Evolutionary conservation across 2,797 vertebrate species (phyloP), one percentile per base, ranked within the genome.

Genomic region (Numenius phaeopus): DNA sequence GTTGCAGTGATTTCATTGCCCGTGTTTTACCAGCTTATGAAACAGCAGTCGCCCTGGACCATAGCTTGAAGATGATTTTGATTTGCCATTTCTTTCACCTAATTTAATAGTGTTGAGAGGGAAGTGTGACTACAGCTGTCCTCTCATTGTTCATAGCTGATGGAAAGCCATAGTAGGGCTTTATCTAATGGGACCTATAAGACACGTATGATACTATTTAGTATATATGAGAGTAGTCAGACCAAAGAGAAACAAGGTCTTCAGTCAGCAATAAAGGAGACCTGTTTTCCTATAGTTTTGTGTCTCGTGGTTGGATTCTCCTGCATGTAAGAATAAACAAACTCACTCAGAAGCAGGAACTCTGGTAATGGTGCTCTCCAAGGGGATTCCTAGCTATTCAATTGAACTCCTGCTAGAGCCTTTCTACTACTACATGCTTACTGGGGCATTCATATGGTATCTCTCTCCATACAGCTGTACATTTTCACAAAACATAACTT

Each of bases 401-500:
- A 0, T 0, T 78, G 57, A 91, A 83, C 37, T 76, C 58, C 64
- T 70, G 29, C 42, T 77, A 23, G 50, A 78, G 37, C 64, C 29
- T 89, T 78, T 67, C 70, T 64, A 75, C 91, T 55, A 21, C 77
- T 30, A 23, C 57, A 26, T 21, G 34, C 39, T 58, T 44, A 70
- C 24, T 72, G 30, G 27, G 58, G 32, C 32, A 65, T 58, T 92
- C 65, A 61, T 42, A 7, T 30, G 64, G 37, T 83, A 64, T 83
- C 47, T 87, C n/a, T 58, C 47, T 37, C n/a, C 67, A 77, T 67
- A 80, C 19, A 89, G 84, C 94, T 85, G 64, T 83, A 57, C 46
- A 46, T 78, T 94, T 91, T 75, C 91, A 85, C 72, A 62, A 88
- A 92, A 65, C 32, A 21, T 83, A 77, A 91, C 64, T 81, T 92